Conservation (phyloP, 2,113 vertebrate species). For the Hippocampus zosterae region DNA sequence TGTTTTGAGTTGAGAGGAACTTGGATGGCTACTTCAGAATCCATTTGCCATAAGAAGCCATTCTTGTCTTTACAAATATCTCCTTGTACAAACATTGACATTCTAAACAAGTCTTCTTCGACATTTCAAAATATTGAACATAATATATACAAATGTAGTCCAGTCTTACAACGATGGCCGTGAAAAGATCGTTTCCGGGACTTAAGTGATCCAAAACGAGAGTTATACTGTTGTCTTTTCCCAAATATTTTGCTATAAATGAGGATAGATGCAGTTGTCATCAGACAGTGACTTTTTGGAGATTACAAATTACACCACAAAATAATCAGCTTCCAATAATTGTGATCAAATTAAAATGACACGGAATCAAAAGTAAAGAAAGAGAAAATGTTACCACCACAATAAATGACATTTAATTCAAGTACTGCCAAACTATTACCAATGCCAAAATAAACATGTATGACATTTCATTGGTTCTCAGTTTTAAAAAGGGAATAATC, state of each 20-base stretch:
- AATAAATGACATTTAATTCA: background rate
- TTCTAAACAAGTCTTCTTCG: too few species aligned
- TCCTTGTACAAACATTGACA: background rate
- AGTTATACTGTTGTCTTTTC: background rate
- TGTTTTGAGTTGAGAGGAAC: too few species aligned
- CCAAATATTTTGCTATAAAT: background rate
- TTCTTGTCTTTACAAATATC: background rate
- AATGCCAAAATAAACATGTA: background rate
- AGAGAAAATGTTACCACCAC: background rate
- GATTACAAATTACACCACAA: background rate
- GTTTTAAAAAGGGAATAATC: background rate
- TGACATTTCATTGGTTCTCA: background rate
- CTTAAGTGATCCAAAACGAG: background rate
- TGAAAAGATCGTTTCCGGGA: too few species aligned
- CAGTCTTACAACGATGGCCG: too few species aligned
- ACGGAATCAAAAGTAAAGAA: background rate
- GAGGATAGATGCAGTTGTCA: background rate
- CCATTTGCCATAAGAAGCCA: background rate
- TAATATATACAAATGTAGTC: too few species aligned
- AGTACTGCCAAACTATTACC: background rate
- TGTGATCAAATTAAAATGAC: background rate
- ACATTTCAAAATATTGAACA: too few species aligned
- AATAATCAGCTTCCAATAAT: too few species aligned
- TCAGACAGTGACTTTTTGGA: background rate
- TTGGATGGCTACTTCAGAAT: background rate